A percentile compares a stretch with the other conserved stretches of the same genome.
phyloP scores from a whole-genome alignment of 2,113 vertebrate species.

The Oryzias woworae region DNA sequence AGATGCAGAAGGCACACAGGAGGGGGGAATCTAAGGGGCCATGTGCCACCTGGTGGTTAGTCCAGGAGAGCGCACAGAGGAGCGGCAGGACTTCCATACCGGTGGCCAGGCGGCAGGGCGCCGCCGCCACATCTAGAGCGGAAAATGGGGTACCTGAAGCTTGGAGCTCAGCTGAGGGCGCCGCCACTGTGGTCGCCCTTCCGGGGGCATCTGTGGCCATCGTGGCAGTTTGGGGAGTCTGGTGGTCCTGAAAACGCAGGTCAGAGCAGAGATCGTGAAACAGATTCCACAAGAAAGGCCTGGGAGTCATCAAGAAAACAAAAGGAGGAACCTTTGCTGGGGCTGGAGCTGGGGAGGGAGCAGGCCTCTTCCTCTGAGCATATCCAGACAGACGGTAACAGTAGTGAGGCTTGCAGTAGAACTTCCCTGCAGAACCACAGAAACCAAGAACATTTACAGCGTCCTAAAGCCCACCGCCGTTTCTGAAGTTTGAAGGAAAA shows the following conservation, averaged over 20 bases:
- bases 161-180: conserved; percentile 77
- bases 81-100: conserved; percentile 81
- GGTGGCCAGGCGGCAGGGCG: conserved; percentile 54
- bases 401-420: conserved; percentile 99
- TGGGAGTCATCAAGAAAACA: neutral
- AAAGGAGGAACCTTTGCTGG: conserved; percentile 81
- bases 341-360: conserved; percentile 76
- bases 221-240: conserved; percentile 69
- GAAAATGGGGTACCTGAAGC: conserved; percentile 93
- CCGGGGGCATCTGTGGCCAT: conserved; percentile 76
- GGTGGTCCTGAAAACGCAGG: conserved; percentile 78
- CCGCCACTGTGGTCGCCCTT: conserved; percentile 58
- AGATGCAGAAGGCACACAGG: conserved; percentile 83
- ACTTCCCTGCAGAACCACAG: conserved; percentile 84
- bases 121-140: conserved; percentile 80
- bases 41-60: conserved; percentile 86
- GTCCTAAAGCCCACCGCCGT: conserved; percentile 3
- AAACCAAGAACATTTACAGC: neutral
- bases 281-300: too few species aligned
- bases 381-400: conserved; percentile 92
- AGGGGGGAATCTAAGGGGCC: conserved; percentile 91
- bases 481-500: conserved; percentile 2
- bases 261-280: too few species aligned
- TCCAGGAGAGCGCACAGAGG: conserved; percentile 81
- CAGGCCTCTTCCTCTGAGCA: conserved; percentile 92